Evolutionary conservation across 2,797 vertebrate genomes (phyloP).

Genomic region (Dryobates pubescens): DNA sequence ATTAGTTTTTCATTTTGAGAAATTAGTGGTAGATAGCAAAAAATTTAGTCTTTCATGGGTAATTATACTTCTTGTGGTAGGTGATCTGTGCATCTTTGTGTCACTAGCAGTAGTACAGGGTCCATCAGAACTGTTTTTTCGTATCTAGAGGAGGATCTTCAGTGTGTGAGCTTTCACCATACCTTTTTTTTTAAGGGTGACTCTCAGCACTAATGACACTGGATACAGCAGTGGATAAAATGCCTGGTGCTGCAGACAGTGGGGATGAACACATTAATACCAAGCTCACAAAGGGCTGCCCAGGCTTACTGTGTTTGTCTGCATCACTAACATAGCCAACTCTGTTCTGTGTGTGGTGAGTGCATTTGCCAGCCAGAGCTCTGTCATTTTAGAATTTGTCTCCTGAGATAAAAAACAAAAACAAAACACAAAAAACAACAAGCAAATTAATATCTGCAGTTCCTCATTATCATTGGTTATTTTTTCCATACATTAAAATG

Average conservation of each 20-base stretch:
- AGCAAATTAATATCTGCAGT: not conserved
- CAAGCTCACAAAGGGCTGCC: not conserved
- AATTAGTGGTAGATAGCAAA: not conserved
- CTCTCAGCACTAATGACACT: not conserved
- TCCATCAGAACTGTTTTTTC: not conserved
- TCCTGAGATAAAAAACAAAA: not conserved
- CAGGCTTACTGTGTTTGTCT: not conserved
- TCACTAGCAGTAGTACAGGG: not conserved
- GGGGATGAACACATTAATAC: not conserved
- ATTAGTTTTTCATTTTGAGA: not conserved
- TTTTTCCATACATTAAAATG: not conserved
- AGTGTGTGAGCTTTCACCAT: not conserved
- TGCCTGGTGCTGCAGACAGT: not conserved
- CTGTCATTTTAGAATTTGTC: not conserved
- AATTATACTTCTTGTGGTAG: not conserved
- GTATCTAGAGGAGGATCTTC: not conserved
- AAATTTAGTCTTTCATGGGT: not conserved
- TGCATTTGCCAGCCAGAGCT: not conserved
- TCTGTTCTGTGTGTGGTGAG: not conserved
- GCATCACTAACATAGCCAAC: not conserved
- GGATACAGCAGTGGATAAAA: not conserved
- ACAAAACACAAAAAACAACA: rapidly evolving
- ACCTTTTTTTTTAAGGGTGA: not conserved
- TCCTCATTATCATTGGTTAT: not conserved
- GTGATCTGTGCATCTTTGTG: not conserved